These are phyloP conservation scores for Diachrysia chrysitis DNA, from an alignment of 2,888 invertebrate species.

Conservation along the genomic window DNA sequence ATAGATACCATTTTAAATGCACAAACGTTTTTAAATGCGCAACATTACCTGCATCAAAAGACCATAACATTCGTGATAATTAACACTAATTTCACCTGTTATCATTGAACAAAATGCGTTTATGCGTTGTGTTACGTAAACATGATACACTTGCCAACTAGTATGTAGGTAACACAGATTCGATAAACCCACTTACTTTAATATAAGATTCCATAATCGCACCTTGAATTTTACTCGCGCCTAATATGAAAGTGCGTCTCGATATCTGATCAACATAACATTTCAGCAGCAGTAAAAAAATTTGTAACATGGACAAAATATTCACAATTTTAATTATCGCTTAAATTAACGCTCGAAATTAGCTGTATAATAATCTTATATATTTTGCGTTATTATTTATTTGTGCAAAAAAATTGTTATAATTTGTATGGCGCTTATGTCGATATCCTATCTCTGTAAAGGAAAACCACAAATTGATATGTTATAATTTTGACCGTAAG, in stretches of 20 bases:
- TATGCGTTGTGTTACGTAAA: constrained; percentile 38
- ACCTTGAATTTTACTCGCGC: not conserved
- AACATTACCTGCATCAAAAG: constrained; percentile 30
- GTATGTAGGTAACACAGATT: constrained; percentile 3
- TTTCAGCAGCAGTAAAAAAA: too few species aligned
- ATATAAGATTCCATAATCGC: not conserved
- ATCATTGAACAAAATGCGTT: constrained; percentile 55
- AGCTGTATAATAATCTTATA: too few species aligned
- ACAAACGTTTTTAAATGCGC: constrained; percentile 16
- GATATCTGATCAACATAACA: not conserved
- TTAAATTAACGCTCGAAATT: too few species aligned
- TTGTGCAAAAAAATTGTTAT: too few species aligned
- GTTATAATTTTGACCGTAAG: too few species aligned
- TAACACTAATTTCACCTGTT: constrained; percentile 61
- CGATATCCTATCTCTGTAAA: too few species aligned
- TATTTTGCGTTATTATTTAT: too few species aligned
- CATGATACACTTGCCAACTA: constrained; percentile 9
- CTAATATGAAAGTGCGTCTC: not conserved
- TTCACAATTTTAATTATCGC: too few species aligned
- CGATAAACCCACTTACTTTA: not conserved
- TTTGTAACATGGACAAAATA: not conserved
- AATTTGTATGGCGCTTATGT: too few species aligned
- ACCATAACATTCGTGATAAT: constrained; percentile 54
- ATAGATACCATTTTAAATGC: not conserved
- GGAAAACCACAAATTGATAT: too few species aligned